These are phyloP conservation scores for Simalia tracyae DNA, from an alignment of 2,797 vertebrate genomes.

Conservation along the genomic window DNA sequence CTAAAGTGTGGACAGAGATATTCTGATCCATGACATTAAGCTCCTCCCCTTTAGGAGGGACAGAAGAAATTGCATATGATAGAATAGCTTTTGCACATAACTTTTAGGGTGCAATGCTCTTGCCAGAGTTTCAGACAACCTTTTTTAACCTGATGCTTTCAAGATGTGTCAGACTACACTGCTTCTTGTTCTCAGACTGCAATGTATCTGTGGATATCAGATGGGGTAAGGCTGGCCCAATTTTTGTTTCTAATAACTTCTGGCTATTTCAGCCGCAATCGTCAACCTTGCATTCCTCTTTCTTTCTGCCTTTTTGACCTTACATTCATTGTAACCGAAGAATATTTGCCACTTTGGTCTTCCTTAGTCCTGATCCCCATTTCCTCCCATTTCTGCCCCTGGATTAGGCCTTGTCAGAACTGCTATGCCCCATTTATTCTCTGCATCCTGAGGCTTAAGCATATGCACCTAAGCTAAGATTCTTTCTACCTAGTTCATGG, in stretches of 20 bases:
- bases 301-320: too few species aligned
- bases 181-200: background rate
- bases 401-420: too few species aligned
- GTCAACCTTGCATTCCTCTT: background rate
- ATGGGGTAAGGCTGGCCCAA: background rate
- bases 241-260: background rate
- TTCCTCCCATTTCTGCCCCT: too few species aligned
- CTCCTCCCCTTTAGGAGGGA: background rate
- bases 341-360: too few species aligned
- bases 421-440: too few species aligned
- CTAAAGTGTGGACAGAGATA: background rate
- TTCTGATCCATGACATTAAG: background rate
- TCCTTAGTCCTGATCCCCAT: too few species aligned
- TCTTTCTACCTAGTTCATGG: too few species aligned
- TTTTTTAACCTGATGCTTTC: background rate
- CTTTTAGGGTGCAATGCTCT: background rate
- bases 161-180: background rate
- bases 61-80: background rate
- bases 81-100: background rate
- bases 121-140: background rate
- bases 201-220: background rate
- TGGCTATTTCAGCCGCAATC: background rate
- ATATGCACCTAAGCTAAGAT: too few species aligned
- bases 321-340: too few species aligned
- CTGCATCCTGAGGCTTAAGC: too few species aligned